phyloP scores from a whole-genome alignment of 2,113 vertebrate species.

The Tiliqua scincoides region DNA sequence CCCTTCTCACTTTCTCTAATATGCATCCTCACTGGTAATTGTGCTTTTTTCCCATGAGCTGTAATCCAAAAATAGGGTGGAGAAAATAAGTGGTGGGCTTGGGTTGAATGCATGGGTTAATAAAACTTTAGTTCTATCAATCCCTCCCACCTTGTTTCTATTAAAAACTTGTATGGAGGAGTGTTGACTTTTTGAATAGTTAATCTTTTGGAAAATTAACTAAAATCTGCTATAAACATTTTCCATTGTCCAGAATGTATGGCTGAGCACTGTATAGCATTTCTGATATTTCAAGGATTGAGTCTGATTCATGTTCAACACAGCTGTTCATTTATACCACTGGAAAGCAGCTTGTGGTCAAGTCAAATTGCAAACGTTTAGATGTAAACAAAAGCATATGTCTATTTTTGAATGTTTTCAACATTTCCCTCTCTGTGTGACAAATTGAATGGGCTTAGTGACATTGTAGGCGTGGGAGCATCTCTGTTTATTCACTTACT shows the following conservation, averaged over 20 bases:
- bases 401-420: conserved; percentile 63
- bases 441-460: conserved; percentile 10
- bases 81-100: background rate
- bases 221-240: conserved; percentile 52
- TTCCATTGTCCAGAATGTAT: conserved; percentile 51
- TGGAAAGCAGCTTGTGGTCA: conserved; percentile 60
- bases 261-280: conserved; percentile 27
- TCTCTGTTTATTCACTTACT: background rate
- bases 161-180: background rate
- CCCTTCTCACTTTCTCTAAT: background rate
- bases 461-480: background rate
- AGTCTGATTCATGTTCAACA: conserved; percentile 64
- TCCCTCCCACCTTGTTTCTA: background rate
- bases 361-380: conserved; percentile 62
- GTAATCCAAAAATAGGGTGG: conserved; percentile 11
- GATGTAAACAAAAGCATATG: conserved; percentile 58
- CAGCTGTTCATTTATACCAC: conserved; percentile 71
- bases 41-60: conserved; percentile 27
- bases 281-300: conserved; percentile 66
- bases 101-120: background rate
- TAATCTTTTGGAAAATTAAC: conserved; percentile 37
- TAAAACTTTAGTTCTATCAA: background rate
- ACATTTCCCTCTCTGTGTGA: background rate
- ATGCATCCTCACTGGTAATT: background rate
- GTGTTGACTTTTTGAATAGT: conserved; percentile 19